Percentiles rank a stretch among this genome's conserved stretches.
phyloP scores from a whole-genome alignment of 2,113 vertebrate genomes.

The Paramisgurnus dabryanus region DNA sequence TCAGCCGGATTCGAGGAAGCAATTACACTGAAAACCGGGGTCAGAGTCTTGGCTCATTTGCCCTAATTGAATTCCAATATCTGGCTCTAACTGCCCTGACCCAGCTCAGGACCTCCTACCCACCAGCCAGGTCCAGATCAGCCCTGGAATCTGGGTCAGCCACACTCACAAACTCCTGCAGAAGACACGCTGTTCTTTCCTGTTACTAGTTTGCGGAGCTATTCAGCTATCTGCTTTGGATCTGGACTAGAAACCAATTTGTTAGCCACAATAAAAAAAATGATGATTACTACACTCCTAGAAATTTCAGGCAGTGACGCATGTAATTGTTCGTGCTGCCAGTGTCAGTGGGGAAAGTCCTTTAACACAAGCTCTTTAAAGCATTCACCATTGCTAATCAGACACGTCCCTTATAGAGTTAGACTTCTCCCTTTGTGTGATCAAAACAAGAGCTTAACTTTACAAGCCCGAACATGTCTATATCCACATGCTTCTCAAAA shows the following conservation, averaged over 20 bases:
- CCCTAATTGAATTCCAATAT: conserved; percentile 86
- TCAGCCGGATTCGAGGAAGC: conserved; percentile 74
- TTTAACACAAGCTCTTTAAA: conserved; percentile 34
- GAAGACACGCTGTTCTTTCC: conserved; percentile 2
- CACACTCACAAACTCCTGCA: conserved; percentile 42
- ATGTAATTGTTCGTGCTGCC: conserved; percentile 1
- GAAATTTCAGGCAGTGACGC: not conserved
- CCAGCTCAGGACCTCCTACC: conserved; percentile 67
- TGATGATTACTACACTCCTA: not conserved
- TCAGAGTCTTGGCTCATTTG: conserved; percentile 78
- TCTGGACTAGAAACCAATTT: not conserved
- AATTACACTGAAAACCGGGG: conserved; percentile 85
- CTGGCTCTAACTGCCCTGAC: conserved; percentile 76
- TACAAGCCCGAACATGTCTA: conserved; percentile 18
- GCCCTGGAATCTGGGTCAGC: conserved; percentile 60
- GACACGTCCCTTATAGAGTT: conserved; percentile 19
- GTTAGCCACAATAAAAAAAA: not conserved
- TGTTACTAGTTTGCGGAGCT: not conserved
- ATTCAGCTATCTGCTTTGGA: not conserved
- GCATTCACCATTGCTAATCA: conserved; percentile 31
- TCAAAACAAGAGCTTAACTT: conserved; percentile 36
- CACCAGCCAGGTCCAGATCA: conserved; percentile 62
- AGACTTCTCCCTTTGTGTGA: conserved; percentile 30
- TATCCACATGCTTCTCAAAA: conserved; percentile 19
- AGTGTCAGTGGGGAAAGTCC: not conserved